These are phyloP conservation scores for Lathamus discolor DNA, from an alignment of 2,113 vertebrate genomes.

Conservation along the genomic window DNA sequence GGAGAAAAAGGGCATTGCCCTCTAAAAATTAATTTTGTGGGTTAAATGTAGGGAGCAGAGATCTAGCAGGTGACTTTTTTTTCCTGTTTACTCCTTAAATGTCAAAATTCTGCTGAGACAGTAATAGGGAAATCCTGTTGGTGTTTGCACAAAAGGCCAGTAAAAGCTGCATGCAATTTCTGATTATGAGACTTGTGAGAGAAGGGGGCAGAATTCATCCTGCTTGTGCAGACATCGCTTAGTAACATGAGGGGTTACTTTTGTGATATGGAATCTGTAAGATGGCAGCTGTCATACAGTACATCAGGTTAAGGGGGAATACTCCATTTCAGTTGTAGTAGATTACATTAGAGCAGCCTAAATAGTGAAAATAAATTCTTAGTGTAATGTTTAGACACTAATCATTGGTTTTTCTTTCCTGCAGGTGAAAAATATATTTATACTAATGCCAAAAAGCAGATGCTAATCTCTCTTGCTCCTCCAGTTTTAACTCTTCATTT, in stretches of 20 bases:
- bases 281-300: neutral
- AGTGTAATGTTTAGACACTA: neutral
- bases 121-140: neutral
- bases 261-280: neutral
- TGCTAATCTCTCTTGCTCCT: slow-evolving; percentile 91
- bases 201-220: neutral
- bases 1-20: neutral
- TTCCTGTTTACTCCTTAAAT: neutral
- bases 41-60: neutral
- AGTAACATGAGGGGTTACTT: neutral
- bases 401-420: neutral
- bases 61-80: neutral
- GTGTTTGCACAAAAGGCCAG: neutral
- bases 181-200: neutral
- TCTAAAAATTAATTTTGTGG: neutral
- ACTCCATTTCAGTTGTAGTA: neutral
- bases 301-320: neutral
- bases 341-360: neutral
- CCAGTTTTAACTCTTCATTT: slow-evolving; percentile 93
- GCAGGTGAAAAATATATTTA: slow-evolving; percentile 85
- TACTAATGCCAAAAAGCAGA: slow-evolving; percentile 94
- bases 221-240: neutral
- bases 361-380: neutral
- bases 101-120: neutral
- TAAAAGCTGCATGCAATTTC: neutral